Percentiles rank a stretch among this genome's conserved stretches.
Evolutionary conservation across 2,797 vertebrate genomes (phyloP).

Genomic region (Centropyge bicolor): DNA sequence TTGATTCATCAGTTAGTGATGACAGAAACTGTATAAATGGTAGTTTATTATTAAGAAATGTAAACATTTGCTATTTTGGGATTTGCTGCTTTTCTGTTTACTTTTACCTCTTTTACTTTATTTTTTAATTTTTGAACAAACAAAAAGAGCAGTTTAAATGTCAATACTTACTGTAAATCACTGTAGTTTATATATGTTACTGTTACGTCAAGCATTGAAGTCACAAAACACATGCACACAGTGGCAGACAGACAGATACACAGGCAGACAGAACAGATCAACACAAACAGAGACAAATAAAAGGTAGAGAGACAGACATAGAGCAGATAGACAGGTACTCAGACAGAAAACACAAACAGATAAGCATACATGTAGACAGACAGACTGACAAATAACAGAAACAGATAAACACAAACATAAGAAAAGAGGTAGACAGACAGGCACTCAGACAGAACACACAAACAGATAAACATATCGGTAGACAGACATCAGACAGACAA

Average conservation of each 20-base stretch:
- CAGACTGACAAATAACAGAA: background rate
- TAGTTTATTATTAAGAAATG: background rate
- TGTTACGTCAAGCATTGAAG: too few relatives aligned
- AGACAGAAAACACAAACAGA: too few relatives aligned
- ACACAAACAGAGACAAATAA: too few relatives aligned
- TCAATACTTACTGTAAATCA: background rate
- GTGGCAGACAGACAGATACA: background rate
- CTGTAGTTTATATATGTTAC: background rate
- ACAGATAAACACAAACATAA: too few relatives aligned
- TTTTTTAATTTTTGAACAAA: background rate
- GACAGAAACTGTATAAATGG: background rate
- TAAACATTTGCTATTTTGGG: background rate
- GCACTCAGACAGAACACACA: background rate
- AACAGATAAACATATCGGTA: too few relatives aligned
- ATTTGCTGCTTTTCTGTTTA: background rate
- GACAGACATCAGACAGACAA: too few relatives aligned
- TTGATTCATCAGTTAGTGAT: background rate
- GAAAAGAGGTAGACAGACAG: background rate
- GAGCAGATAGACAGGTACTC: background rate
- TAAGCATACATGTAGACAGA: too few relatives aligned
- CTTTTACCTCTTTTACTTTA: too few relatives aligned
- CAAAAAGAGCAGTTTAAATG: background rate
- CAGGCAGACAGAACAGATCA: background rate
- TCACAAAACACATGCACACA: background rate
- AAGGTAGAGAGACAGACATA: too few relatives aligned